Conservation (phyloP, 2,888 invertebrate species). For the Coelinius sp. region DNA sequence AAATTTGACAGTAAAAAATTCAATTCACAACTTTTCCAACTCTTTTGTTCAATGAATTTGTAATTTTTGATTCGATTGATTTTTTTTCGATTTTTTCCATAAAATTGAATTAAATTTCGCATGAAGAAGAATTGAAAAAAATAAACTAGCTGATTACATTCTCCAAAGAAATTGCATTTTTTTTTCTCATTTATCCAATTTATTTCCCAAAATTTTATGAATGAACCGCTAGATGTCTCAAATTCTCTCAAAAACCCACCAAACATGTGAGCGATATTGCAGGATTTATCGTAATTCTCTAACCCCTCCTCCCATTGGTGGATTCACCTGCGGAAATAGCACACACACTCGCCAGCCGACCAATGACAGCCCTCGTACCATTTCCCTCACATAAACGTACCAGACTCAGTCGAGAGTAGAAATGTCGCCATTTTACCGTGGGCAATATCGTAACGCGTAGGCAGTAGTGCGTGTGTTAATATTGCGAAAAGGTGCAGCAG, state of each 20-base stretch:
- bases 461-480: slow-evolving; percentile 34
- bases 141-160: no score
- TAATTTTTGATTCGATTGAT: no score
- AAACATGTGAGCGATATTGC: slow-evolving; percentile 13
- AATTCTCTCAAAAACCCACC: background rate
- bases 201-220: background rate
- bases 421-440: slow-evolving; percentile 23
- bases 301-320: background rate
- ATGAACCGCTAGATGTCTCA: slow-evolving; percentile 4
- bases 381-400: background rate
- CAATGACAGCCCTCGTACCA: background rate
- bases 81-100: no score
- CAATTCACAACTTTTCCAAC: no score
- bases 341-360: background rate
- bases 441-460: slow-evolving; percentile 23
- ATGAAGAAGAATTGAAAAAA: no score
- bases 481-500: slow-evolving; percentile 22
- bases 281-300: background rate
- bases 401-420: background rate
- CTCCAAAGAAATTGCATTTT: no score
- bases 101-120: no score
- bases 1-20: no score
- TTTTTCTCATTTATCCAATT: no score
- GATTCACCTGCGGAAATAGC: background rate
- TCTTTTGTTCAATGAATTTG: no score